phyloP scores from a whole-genome alignment of 2,113 vertebrate species.

The Saimiri boliviensis region DNA sequence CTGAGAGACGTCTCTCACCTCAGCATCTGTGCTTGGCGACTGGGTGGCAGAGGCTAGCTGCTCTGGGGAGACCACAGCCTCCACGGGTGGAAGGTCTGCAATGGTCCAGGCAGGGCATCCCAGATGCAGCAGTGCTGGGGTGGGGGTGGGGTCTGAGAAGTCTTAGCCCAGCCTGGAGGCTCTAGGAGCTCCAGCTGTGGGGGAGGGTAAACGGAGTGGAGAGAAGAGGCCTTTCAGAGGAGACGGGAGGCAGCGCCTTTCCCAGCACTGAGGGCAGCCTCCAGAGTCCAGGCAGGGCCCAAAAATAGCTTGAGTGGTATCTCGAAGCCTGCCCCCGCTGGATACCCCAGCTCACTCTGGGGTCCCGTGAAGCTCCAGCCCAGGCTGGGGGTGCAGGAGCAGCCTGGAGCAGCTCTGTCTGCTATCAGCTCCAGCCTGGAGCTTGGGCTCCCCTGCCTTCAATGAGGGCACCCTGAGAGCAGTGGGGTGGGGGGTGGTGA shows the following conservation, averaged over 20 bases:
- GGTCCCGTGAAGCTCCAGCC: not conserved
- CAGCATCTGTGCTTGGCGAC: rapidly evolving
- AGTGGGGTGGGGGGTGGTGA: rapidly evolving
- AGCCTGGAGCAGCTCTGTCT: not conserved
- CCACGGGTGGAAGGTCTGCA: not conserved
- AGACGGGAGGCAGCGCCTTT: too few species aligned
- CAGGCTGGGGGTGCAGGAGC: rapidly evolving
- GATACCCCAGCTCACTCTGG: not conserved
- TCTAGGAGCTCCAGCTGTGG: not conserved
- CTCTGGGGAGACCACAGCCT: not conserved
- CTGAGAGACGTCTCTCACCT: rapidly evolving
- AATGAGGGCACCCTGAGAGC: too few species aligned
- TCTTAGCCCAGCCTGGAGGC: not conserved
- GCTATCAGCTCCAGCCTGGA: not conserved
- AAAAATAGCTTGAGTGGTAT: too few species aligned
- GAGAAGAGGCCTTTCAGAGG: too few species aligned
- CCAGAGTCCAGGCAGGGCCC: not conserved
- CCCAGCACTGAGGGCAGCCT: not conserved
- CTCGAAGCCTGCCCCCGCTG: not conserved
- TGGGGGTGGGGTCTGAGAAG: too few species aligned
- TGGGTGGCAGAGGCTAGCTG: not conserved
- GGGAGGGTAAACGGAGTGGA: not conserved
- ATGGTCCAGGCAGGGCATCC: too few species aligned
- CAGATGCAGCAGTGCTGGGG: not conserved
- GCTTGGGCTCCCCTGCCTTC: not conserved